These are phyloP conservation scores for Sarcoramphus papa DNA, from an alignment of 2,797 vertebrate species.

Conservation along the genomic window DNA sequence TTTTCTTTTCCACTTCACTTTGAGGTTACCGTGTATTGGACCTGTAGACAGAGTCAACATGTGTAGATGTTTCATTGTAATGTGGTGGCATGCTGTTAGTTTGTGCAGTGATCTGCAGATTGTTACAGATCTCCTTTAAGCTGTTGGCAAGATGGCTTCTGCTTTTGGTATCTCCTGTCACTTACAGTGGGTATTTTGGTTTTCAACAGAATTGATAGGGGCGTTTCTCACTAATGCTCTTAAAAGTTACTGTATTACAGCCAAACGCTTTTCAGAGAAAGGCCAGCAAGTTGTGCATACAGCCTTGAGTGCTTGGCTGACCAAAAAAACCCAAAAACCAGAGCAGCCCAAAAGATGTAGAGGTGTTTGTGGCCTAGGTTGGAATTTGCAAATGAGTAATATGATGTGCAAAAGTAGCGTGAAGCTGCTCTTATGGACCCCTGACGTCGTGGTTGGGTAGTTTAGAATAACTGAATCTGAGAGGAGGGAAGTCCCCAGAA, in stretches of 20 bases:
- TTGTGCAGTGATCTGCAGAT: background rate
- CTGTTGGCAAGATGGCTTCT: background rate
- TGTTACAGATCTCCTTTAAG: background rate
- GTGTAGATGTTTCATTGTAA: background rate
- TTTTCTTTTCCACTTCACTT: background rate
- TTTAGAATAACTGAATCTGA: background rate
- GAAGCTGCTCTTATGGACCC: background rate
- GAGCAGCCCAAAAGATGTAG: background rate
- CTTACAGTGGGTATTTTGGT: background rate
- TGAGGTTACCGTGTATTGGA: background rate
- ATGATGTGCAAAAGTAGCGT: rapidly evolving
- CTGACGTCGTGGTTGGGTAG: background rate
- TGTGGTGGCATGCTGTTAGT: background rate
- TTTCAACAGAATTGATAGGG: background rate
- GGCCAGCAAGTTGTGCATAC: background rate
- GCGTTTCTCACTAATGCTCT: background rate
- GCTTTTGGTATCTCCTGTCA: background rate
- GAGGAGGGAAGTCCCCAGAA: constrained; percentile 26
- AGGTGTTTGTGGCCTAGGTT: background rate
- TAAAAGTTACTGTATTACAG: background rate
- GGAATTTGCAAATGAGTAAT: background rate
- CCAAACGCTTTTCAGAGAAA: background rate
- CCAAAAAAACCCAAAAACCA: background rate
- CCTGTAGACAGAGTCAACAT: rapidly evolving
- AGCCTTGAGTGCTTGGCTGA: background rate